These are phyloP conservation scores for Cenopis cana DNA, from an alignment of 2,888 invertebrate genomes.

Conservation along the genomic window DNA sequence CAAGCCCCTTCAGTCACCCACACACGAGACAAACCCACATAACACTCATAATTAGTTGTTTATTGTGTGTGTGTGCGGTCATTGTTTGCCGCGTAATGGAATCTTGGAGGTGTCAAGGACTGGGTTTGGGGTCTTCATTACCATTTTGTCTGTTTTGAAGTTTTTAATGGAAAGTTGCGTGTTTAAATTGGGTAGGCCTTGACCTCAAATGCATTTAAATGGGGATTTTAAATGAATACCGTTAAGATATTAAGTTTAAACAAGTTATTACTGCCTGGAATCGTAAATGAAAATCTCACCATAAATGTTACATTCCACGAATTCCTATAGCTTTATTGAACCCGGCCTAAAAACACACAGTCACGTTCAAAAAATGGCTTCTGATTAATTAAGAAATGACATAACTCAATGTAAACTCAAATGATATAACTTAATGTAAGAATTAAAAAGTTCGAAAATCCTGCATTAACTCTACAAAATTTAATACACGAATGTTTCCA, in stretches of 20 bases:
- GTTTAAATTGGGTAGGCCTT: slow-evolving; percentile 38
- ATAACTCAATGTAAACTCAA: no score
- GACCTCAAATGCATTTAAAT: slow-evolving; percentile 28
- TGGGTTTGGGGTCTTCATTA: slow-evolving; percentile 61
- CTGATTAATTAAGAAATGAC: no score
- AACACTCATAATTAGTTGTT: slow-evolving; percentile 74
- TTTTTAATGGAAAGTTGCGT: slow-evolving; percentile 43
- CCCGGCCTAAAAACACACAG: no score
- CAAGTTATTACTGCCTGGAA: no score
- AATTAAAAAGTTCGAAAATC: no score
- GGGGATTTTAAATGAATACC: slow-evolving; percentile 11
- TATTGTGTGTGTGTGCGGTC: slow-evolving; percentile 71
- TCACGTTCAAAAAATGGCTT: no score
- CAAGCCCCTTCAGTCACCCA: slow-evolving; percentile 52
- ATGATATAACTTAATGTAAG: no score
- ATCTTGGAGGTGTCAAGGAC: slow-evolving; percentile 75
- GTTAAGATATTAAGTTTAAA: not conserved
- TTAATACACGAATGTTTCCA: no score
- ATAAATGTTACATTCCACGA: no score
- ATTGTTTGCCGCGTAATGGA: slow-evolving; percentile 70
- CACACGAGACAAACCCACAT: slow-evolving; percentile 66
- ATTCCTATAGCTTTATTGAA: no score
- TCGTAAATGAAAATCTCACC: no score
- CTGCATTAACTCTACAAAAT: no score
- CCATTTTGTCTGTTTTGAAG: slow-evolving; percentile 52